A percentile compares a stretch with the other conserved stretches of the same genome.
Conservation (phyloP, 53 echinoderm and acorn worm genomes). For the Antedon mediterranea region DNA sequence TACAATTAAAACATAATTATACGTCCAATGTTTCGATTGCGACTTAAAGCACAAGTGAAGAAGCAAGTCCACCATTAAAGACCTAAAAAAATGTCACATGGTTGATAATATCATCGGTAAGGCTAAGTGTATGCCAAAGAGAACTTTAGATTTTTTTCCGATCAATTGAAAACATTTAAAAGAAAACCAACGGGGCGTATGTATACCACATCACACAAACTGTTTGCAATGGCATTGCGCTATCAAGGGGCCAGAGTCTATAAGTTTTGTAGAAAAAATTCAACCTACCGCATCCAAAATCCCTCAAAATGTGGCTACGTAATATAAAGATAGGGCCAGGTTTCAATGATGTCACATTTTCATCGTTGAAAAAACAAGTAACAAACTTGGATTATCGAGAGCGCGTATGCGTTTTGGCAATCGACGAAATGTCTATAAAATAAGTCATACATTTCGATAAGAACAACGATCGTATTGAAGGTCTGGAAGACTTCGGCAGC, state of each 20-base stretch:
- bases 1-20: no score
- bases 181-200: background rate
- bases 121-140: no score
- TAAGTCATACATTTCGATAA: slow-evolving; percentile 5
- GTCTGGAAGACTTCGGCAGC: slow-evolving; percentile 14
- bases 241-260: slow-evolving; percentile 31
- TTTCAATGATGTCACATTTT: slow-evolving; percentile 5
- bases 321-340: slow-evolving; percentile 18
- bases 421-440: slow-evolving; percentile 24
- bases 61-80: no score
- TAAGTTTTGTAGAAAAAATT: slow-evolving; percentile 8
- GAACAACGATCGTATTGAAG: slow-evolving; percentile 12
- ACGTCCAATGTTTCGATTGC: no score
- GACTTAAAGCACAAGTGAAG: no score
- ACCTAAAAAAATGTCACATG: no score
- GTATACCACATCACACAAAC: background rate
- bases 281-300: slow-evolving; percentile 17
- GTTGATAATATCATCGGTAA: no score
- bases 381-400: slow-evolving; percentile 5
- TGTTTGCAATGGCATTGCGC: no score
- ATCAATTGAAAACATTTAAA: background rate
- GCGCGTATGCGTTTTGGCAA: slow-evolving; percentile 4
- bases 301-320: slow-evolving; percentile 23
- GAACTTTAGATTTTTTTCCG: background rate
- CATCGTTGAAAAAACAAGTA: slow-evolving; percentile 10